Evolutionary conservation across 2,113 vertebrate species (phyloP).

Genomic region (Capra hircus): DNA sequence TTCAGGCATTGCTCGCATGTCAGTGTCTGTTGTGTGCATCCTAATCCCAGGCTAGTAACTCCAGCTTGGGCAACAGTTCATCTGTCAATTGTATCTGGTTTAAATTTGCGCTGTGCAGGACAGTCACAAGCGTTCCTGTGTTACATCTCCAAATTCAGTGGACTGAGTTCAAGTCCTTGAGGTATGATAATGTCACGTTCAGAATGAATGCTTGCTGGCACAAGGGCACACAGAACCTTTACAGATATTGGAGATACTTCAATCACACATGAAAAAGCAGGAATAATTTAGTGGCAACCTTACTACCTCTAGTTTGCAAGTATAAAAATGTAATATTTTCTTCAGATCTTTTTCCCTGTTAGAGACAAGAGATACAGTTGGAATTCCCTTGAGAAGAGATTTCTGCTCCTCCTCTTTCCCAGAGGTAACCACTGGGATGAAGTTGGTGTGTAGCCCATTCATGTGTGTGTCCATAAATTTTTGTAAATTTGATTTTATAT

Average conservation of each 20-base stretch:
- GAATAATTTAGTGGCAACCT: not conserved
- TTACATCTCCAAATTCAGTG: not conserved
- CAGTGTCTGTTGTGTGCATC: not conserved
- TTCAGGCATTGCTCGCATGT: not conserved
- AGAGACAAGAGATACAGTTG: not conserved
- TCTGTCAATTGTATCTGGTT: not conserved
- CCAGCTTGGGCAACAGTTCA: not conserved
- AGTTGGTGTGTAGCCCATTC: not conserved
- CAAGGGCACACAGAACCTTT: not conserved
- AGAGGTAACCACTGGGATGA: not conserved
- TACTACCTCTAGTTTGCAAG: not conserved
- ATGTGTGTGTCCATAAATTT: not conserved
- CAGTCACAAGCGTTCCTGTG: accelerated
- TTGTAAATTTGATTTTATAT: not conserved
- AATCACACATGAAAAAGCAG: not conserved
- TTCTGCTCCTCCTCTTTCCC: not conserved
- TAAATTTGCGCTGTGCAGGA: not conserved
- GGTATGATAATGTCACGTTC: not conserved
- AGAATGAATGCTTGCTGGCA: not conserved
- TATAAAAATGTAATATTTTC: not conserved
- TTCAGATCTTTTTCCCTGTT: not conserved
- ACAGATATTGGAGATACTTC: not conserved
- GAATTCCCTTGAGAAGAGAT: not conserved
- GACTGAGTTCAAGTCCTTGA: not conserved
- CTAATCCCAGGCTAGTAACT: not conserved